A percentile compares a stretch with the other conserved stretches of the same genome.
Evolutionary conservation across 2,113 vertebrate genomes (phyloP).

Genomic region (Platysternon megacephalum): DNA sequence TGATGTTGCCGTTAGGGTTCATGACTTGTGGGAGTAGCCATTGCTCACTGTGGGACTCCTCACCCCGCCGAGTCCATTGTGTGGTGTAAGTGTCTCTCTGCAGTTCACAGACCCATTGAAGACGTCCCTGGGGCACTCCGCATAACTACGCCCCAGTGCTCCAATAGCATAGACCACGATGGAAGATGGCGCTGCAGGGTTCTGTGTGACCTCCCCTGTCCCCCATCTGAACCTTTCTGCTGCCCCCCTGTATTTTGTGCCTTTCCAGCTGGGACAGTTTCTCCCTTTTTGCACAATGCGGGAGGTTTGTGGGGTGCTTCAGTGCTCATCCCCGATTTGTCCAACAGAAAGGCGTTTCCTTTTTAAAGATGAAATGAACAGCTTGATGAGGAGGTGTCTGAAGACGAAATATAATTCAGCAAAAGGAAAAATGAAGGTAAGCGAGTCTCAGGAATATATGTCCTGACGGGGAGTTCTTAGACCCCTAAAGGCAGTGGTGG

Average conservation of each 20-base stretch:
- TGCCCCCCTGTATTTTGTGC: not conserved
- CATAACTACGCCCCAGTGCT: not conserved
- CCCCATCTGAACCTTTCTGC: not conserved
- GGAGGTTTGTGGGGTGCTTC: not conserved
- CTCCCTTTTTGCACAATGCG: not conserved
- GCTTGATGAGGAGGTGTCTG: not conserved
- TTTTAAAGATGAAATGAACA: not conserved
- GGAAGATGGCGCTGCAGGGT: not conserved
- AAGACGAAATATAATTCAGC: not conserved
- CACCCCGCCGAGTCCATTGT: too few species aligned
- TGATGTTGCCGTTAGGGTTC: not conserved
- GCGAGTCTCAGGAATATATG: not conserved
- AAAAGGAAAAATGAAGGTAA: not conserved
- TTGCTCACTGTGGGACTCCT: not conserved
- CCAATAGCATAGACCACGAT: not conserved
- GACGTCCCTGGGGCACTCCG: not conserved
- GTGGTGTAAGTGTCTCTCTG: not conserved
- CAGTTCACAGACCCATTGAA: not conserved
- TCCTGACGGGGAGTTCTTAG: not conserved
- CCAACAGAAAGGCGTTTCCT: not conserved
- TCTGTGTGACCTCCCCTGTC: not conserved
- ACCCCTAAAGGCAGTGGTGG: not conserved
- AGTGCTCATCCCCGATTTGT: not conserved
- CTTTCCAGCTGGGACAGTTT: not conserved
- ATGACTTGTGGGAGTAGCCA: not conserved